Percentiles rank a stretch among this genome's conserved stretches.
Conservation (phyloP, 2,888 invertebrate genomes). For the Ypsolopha scabrella region DNA sequence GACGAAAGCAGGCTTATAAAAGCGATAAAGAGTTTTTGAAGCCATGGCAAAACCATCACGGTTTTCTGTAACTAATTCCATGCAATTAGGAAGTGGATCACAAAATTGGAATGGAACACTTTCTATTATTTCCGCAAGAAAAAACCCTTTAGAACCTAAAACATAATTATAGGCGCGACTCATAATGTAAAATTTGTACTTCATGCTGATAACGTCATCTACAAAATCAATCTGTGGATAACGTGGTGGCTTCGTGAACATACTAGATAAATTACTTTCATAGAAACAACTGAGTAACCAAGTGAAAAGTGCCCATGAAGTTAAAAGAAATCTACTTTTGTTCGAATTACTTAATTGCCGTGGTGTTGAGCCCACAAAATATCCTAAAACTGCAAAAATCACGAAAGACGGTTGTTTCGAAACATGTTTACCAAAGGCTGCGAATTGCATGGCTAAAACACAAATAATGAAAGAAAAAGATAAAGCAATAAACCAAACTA, state of each 20-base stretch:
- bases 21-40: slow-evolving; percentile 1
- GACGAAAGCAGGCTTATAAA: slow-evolving; percentile 5
- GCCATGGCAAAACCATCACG: slow-evolving; percentile 3
- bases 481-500: slow-evolving; percentile 6
- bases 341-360: slow-evolving; percentile 1
- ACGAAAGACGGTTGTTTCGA: background rate
- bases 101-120: background rate
- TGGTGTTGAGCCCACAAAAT: slow-evolving; percentile 5
- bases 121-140: background rate
- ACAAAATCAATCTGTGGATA: background rate
- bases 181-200: too few relatives aligned
- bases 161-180: background rate
- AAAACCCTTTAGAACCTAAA: background rate
- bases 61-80: slow-evolving; percentile 2
- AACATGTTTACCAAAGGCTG: slow-evolving; percentile 2
- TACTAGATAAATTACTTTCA: slow-evolving; percentile 8
- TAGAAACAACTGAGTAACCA: slow-evolving; percentile 11
- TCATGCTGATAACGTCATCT: too few relatives aligned
- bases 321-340: background rate
- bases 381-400: slow-evolving; percentile 4
- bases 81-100: background rate
- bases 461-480: background rate
- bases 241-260: slow-evolving; percentile 9
- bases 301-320: slow-evolving; percentile 9
- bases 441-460: slow-evolving; percentile 2